phyloP scores from a whole-genome alignment of 2,888 invertebrate species.

The Schizotus pectinicornis region DNA sequence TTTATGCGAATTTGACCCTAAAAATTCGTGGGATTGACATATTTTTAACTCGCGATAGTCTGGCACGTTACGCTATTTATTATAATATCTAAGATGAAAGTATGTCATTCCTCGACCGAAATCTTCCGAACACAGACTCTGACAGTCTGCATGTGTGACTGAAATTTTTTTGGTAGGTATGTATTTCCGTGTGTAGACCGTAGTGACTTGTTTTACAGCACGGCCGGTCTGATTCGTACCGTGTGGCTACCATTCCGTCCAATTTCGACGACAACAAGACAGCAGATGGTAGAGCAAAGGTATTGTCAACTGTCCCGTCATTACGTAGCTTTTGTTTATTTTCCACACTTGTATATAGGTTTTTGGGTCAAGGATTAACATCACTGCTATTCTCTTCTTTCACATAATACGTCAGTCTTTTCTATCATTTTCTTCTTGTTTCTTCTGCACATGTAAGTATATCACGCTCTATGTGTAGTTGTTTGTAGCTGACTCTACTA shows the following conservation, averaged over 20 bases:
- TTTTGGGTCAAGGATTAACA: conserved; percentile 19
- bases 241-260: conserved; percentile 93
- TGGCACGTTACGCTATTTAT: not conserved
- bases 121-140: not conserved
- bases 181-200: conserved; percentile 28
- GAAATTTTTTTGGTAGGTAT: conserved; percentile 30
- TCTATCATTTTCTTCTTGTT: not conserved
- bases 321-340: conserved; percentile 3
- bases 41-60: not conserved
- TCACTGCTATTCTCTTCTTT: conserved; percentile 17
- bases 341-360: conserved; percentile 4
- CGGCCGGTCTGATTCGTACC: conserved; percentile 96
- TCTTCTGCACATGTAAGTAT: not conserved
- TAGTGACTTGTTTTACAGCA: conserved; percentile 66
- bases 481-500: not conserved
- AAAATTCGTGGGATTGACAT: not conserved
- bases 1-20: not conserved
- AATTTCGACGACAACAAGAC: conserved; percentile 95
- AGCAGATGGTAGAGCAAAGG: conserved; percentile 92
- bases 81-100: not conserved
- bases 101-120: not conserved
- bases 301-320: conserved; percentile 53
- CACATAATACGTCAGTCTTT: conserved; percentile 7
- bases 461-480: not conserved
- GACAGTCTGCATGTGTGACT: conserved; percentile 1